Evolutionary conservation across 2,113 vertebrate genomes (phyloP).

Genomic region (Ciconia maguari): DNA sequence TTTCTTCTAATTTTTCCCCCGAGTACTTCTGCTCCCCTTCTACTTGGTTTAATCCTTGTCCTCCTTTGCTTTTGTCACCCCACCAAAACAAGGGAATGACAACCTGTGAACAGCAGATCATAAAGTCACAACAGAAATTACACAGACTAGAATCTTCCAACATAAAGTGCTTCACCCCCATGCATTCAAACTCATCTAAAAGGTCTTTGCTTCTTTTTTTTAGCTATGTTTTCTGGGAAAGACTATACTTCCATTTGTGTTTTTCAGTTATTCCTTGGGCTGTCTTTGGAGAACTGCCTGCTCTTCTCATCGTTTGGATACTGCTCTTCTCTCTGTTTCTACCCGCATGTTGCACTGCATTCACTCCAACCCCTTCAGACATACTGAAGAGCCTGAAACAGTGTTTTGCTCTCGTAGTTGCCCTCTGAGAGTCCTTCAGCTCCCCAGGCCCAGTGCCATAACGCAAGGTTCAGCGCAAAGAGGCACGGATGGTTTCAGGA

Average conservation of each 20-base stretch:
- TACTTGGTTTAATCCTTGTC: not conserved
- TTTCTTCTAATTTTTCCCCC: not conserved
- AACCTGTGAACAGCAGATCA: accelerated
- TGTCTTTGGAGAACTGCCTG: not conserved
- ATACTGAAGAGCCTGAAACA: not conserved
- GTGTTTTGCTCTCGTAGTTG: not conserved
- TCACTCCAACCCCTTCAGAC: not conserved
- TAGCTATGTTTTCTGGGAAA: not conserved
- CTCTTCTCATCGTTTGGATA: not conserved
- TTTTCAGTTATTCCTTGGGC: not conserved
- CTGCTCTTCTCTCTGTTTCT: not conserved
- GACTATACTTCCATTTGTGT: not conserved
- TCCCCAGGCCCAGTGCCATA: not conserved
- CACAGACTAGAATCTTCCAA: not conserved
- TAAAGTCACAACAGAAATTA: not conserved
- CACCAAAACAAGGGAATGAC: not conserved
- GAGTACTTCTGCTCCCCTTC: not conserved
- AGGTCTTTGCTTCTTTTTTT: not conserved
- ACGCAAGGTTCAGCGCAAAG: not conserved
- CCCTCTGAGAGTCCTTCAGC: not conserved
- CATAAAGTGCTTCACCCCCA: not conserved
- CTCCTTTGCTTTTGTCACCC: not conserved
- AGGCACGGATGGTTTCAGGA: not conserved
- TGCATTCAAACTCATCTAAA: not conserved
- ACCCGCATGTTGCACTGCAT: not conserved